Evolutionary conservation across 2,797 vertebrate genomes (phyloP), one percentile per base, ranked within the genome.

Genomic region (Morus bassanus): DNA sequence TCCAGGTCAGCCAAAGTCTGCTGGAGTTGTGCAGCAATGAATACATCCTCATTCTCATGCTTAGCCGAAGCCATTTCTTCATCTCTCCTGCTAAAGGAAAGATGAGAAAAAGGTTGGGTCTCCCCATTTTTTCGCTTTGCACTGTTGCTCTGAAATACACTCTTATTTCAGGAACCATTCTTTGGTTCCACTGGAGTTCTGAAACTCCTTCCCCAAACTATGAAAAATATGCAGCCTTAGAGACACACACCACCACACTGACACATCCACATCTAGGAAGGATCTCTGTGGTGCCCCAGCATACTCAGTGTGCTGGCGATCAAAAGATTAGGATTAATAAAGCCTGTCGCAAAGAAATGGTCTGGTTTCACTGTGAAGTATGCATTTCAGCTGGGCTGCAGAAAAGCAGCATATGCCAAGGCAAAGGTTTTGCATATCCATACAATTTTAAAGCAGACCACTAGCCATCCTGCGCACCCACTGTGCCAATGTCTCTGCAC

Each of bases 1-100:
- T 99, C 98, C 89, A 98, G 96, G 56, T 98, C 98, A 59, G 97
- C 97, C 93, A 98, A 91, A 50, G 99, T 98, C 92, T 98, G 97
- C 73, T 98, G 97, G 70, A 99, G 93, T 72, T 97, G 97, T 22
- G 94, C 88, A 19, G 98, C 92, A 84, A 98, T 80, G 65, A 98
- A 96, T 1, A 73, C 59, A 54, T 98, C 98, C 57, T 98, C 98
- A 27, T 98, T 96, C 11, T 92, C 83, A 33, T 18, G 60, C 61
- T 91, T 78, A 78, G 93, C 46, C 6, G 31, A 50, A 37, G 74
- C 4, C 11, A 59, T 39, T 73, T 86, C 85, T 89, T 97, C 97
- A 24, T 76, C 73, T 81, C 68, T 96, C 65, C 88, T 81, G n/a
- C 63, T 79, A 70, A 86, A 65, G 9, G n/a, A 73, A 89, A 84